Evolutionary conservation across 2,797 vertebrate genomes (phyloP).

Genomic region (Rhinatrema bivittatum): DNA sequence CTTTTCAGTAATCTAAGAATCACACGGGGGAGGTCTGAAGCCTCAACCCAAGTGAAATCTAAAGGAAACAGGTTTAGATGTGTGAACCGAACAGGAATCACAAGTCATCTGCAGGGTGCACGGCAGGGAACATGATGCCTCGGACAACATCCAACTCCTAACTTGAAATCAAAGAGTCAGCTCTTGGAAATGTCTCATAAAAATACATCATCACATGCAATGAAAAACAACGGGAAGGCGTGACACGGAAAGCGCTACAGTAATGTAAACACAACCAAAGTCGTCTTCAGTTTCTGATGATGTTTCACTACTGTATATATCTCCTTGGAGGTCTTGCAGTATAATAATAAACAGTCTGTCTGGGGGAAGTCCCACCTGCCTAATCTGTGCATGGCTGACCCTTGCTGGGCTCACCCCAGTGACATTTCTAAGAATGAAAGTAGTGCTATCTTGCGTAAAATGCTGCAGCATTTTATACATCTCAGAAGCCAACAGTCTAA

Average conservation of each 20-base stretch:
- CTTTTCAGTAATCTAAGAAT: too few species aligned
- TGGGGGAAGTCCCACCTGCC: conserved; percentile 28
- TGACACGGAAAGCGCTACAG: conserved; percentile 1
- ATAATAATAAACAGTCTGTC: conserved; percentile 35
- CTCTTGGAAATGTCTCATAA: conserved; percentile 12
- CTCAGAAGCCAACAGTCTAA: conserved; percentile 21
- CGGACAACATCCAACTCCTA: background rate
- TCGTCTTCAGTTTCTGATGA: conserved; percentile 30
- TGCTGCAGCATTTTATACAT: conserved; percentile 34
- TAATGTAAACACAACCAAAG: conserved; percentile 25
- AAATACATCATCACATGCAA: conserved; percentile 18
- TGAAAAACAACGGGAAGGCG: conserved; percentile 15
- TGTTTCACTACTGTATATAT: conserved; percentile 22
- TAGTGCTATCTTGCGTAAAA: conserved; percentile 23
- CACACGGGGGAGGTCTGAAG: conserved; percentile 11
- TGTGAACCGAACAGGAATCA: conserved; percentile 1
- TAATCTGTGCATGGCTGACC: conserved; percentile 9
- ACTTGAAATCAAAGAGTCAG: background rate
- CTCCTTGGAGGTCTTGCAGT: conserved; percentile 27
- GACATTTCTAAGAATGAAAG: conserved; percentile 18
- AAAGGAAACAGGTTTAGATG: conserved; percentile 7
- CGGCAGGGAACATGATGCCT: conserved; percentile 11
- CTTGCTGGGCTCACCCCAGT: conserved; percentile 2
- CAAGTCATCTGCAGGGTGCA: background rate
- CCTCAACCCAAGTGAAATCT: conserved; percentile 5